Conservation (phyloP, 2,888 invertebrate genomes). For the Cancer borealis region DNA sequence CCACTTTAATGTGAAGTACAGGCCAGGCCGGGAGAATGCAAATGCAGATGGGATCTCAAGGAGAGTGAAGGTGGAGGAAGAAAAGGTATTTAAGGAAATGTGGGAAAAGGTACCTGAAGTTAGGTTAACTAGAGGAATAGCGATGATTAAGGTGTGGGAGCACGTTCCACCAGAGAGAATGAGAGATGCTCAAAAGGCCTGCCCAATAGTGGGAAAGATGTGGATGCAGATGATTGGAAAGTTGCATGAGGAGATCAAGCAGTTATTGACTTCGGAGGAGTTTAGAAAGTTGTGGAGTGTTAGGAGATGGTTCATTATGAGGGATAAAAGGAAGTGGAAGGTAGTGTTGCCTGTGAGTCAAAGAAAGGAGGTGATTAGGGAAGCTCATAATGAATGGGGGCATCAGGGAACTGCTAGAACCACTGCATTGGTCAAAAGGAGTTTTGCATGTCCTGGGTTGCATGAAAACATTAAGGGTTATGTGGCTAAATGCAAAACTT, state of each 20-base stretch:
- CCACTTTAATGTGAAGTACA: not conserved
- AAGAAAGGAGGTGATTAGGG: not conserved
- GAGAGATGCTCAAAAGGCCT: not conserved
- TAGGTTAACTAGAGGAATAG: not conserved
- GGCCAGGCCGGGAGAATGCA: not conserved
- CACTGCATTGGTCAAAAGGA: not conserved
- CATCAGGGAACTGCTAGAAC: not conserved
- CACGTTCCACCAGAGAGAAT: not conserved
- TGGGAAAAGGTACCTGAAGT: not conserved
- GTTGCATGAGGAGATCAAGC: not conserved
- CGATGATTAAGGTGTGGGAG: constrained; percentile 27
- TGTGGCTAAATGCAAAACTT: not conserved
- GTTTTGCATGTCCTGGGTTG: not conserved
- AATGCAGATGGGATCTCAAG: constrained; percentile 13
- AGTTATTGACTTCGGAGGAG: too few relatives aligned
- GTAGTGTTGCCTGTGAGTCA: not conserved
- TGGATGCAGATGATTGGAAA: not conserved
- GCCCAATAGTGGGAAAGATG: not conserved
- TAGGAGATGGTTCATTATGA: not conserved
- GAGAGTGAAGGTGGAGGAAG: not conserved
- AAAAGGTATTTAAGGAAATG: constrained; percentile 18
- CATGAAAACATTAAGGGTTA: too few relatives aligned
- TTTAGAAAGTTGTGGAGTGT: too few relatives aligned
- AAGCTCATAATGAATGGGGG: not conserved
- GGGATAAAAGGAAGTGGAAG: not conserved